These are phyloP conservation scores for Heliconius hewitsoni DNA, from an alignment of 1,140 invertebrate species.

Conservation along the genomic window DNA sequence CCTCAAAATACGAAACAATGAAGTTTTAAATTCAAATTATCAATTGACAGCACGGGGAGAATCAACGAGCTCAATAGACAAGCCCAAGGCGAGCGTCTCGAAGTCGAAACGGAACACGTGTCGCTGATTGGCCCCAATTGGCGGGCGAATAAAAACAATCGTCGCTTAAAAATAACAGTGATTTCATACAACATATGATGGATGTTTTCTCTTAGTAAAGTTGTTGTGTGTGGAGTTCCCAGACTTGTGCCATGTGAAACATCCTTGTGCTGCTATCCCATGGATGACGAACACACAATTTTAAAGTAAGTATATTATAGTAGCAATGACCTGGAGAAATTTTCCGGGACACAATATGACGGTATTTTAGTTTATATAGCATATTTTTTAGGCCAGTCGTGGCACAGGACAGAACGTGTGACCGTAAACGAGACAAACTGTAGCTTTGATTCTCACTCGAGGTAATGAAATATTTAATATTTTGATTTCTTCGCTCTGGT, in stretches of 20 bases:
- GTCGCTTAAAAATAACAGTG: constrained; percentile 79
- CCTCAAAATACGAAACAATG: not conserved
- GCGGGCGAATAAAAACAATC: constrained; percentile 81
- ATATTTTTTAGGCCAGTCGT: not conserved
- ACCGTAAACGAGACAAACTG: too few relatives aligned
- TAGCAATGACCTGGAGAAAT: constrained; percentile 42
- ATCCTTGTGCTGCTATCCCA: constrained; percentile 60
- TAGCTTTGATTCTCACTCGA: too few relatives aligned
- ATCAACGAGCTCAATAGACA: constrained; percentile 69
- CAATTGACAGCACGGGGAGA: constrained; percentile 41
- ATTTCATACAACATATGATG: constrained; percentile 80
- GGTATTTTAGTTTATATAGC: not conserved
- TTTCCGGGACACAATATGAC: constrained; percentile 46
- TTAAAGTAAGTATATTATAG: not conserved
- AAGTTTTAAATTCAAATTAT: constrained; percentile 36
- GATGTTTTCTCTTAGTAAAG: constrained; percentile 63
- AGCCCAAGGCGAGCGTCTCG: constrained; percentile 68
- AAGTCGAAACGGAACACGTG: constrained; percentile 65
- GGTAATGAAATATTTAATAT: too few relatives aligned
- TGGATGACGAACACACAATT: constrained; percentile 34
- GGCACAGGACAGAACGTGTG: too few relatives aligned
- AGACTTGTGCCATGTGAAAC: constrained; percentile 71
- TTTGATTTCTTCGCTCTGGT: too few relatives aligned
- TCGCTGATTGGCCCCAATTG: constrained; percentile 79
- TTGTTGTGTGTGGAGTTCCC: constrained; percentile 58